phyloP scores from a whole-genome alignment of 2,113 vertebrate species.

The Larimichthys crocea region DNA sequence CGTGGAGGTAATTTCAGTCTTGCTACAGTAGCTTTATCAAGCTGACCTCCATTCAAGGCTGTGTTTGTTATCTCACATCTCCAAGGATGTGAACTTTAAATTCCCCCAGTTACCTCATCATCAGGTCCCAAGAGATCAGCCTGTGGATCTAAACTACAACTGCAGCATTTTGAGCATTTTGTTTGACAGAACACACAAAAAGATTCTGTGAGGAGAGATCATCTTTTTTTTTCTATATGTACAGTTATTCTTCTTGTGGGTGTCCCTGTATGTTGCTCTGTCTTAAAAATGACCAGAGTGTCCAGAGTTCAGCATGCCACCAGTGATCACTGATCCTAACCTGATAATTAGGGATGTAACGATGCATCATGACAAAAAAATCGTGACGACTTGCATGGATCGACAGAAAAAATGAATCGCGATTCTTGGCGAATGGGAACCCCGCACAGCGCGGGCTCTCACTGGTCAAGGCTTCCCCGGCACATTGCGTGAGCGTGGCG shows the following conservation, averaged over 20 bases:
- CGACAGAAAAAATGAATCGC: too few relatives aligned
- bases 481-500: too few relatives aligned
- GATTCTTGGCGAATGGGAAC: too few relatives aligned
- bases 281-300: background rate
- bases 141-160: background rate
- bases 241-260: background rate
- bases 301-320: slow-evolving; percentile 15
- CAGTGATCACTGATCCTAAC: slow-evolving; percentile 4
- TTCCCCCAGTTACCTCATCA: slow-evolving; percentile 7
- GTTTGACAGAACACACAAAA: too few relatives aligned
- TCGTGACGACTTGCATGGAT: too few relatives aligned
- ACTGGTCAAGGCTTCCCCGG: too few relatives aligned
- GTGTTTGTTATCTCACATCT: slow-evolving; percentile 30
- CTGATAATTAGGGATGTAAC: background rate
- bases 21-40: background rate
- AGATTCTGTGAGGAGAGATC: background rate
- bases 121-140: background rate
- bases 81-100: slow-evolving; percentile 43
- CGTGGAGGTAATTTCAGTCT: too few relatives aligned
- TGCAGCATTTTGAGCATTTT: background rate
- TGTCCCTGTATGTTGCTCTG: background rate
- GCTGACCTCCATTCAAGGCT: background rate
- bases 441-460: too few relatives aligned
- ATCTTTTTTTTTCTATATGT: background rate
- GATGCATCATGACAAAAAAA: too few relatives aligned